Evolutionary conservation across 1,140 invertebrate species (phyloP).

Genomic region (Uloborus diversus): DNA sequence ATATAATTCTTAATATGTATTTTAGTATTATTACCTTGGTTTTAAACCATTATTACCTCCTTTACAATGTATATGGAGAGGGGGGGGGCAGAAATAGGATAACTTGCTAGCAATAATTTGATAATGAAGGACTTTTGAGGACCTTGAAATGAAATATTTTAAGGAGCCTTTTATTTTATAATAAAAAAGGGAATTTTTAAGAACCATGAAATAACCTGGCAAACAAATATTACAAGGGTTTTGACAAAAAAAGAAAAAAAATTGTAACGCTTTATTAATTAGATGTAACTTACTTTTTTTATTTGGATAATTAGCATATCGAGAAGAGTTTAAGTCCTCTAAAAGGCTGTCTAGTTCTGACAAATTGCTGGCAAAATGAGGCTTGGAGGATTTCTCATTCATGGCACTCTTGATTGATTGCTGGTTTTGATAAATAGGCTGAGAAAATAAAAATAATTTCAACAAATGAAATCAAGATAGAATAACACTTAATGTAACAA

Average conservation of each 20-base stretch:
- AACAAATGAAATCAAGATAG: background rate
- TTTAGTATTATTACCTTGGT: no score
- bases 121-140: no score
- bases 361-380: constrained; percentile 78
- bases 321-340: constrained; percentile 86
- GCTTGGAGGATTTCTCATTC: constrained; percentile 66
- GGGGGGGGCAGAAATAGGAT: no score
- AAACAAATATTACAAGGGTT: no score
- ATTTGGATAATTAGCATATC: constrained; percentile 71
- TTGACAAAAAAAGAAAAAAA: background rate
- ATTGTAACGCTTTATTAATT: background rate
- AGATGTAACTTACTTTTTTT: constrained; percentile 59
- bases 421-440: constrained; percentile 76
- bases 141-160: no score
- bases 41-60: no score
- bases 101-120: no score
- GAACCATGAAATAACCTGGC: no score
- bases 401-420: constrained; percentile 71
- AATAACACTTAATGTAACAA: background rate
- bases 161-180: no score
- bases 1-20: no score
- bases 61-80: no score
- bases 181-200: no score
- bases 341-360: constrained; percentile 91
- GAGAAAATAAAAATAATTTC: constrained; percentile 61